Evolutionary conservation across 2,797 vertebrate genomes (phyloP).

Genomic region (Lateolabrax maculatus): DNA sequence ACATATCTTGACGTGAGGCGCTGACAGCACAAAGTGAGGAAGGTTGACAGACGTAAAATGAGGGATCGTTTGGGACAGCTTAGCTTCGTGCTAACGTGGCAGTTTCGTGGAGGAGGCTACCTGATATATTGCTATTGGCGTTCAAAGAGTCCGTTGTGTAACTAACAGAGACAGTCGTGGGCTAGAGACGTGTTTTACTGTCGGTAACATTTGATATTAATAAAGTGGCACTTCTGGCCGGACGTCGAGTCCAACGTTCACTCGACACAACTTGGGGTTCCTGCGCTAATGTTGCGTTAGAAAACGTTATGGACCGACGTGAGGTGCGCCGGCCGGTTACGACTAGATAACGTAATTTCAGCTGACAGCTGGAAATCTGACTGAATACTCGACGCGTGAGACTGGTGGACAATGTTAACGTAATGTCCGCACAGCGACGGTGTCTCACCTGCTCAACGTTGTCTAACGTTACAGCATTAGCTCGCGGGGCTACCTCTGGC

Average conservation of each 20-base stretch:
- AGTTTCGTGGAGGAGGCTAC: background rate
- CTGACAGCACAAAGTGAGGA: too few relatives aligned
- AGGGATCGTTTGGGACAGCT: constrained; percentile 36
- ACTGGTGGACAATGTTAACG: too few relatives aligned
- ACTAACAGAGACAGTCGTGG: fast-evolving
- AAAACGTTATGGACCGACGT: background rate
- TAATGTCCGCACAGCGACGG: constrained; percentile 1
- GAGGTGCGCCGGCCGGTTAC: background rate
- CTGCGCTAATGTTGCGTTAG: constrained; percentile 41
- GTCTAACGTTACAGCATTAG: constrained; percentile 56
- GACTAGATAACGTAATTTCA: background rate
- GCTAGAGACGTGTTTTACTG: background rate
- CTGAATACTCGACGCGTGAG: fast-evolving
- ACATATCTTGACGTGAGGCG: fast-evolving
- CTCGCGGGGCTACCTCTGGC: constrained; percentile 35
- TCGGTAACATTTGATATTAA: background rate
- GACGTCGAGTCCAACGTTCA: background rate
- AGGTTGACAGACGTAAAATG: background rate
- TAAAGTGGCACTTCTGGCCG: background rate
- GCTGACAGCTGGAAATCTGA: background rate
- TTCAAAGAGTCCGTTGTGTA: background rate
- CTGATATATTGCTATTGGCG: background rate
- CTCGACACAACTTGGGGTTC: background rate
- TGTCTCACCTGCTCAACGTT: constrained; percentile 1
- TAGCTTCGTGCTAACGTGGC: constrained; percentile 52